Percentiles rank a stretch among this genome's conserved stretches.
Evolutionary conservation across 2,113 vertebrate species (phyloP).

Genomic region (Ochotona curzoniae): DNA sequence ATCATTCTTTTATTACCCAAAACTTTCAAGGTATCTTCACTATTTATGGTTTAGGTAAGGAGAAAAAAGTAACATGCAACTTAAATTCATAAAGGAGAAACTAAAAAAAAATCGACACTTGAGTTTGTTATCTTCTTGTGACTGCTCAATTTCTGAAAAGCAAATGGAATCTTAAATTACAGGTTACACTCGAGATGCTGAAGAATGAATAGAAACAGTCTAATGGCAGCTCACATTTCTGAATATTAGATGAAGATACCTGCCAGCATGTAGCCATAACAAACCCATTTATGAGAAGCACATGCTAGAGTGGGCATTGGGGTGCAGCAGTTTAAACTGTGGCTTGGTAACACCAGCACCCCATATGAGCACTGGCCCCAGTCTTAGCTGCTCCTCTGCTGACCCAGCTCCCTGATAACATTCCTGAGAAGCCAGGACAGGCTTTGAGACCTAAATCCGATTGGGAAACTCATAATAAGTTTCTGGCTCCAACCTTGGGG

Average conservation of each 20-base stretch:
- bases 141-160: constrained; percentile 16
- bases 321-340: too few species aligned
- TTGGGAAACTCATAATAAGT: too few species aligned
- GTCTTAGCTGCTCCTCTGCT: too few species aligned
- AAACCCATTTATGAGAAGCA: constrained; percentile 83
- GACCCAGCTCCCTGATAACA: too few species aligned
- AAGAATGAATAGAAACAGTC: constrained; percentile 76
- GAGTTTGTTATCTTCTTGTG: not conserved
- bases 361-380: too few species aligned
- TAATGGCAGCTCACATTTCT: constrained; percentile 74
- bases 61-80: not conserved
- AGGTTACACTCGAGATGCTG: constrained; percentile 58
- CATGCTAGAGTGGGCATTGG: not conserved
- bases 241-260: constrained; percentile 67
- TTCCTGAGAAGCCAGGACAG: too few species aligned
- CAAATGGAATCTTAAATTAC: constrained; percentile 58
- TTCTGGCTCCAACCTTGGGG: too few species aligned
- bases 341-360: too few species aligned
- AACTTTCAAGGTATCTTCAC: not conserved
- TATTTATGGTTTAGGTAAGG: not conserved
- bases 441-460: too few species aligned
- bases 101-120: not conserved
- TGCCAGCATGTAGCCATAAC: constrained; percentile 72
- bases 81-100: constrained; percentile 7
- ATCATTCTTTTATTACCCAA: not conserved